phyloP scores from a whole-genome alignment of 2,113 vertebrate genomes.

The Tichodroma muraria region DNA sequence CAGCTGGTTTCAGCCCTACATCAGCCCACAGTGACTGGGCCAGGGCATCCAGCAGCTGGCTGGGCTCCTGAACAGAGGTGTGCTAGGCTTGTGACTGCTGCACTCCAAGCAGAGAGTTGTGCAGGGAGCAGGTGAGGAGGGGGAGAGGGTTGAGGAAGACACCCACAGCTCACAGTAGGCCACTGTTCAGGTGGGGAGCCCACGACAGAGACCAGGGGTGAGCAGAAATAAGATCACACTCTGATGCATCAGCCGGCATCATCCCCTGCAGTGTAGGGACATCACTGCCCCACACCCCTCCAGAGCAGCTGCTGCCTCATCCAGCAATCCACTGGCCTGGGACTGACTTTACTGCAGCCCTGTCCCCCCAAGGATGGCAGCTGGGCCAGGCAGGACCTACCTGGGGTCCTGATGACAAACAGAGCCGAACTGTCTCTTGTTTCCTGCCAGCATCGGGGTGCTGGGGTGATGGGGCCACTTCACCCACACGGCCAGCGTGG shows the following conservation, averaged over 20 bases:
- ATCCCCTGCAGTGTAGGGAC: no score
- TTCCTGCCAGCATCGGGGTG: slow-evolving; percentile 77
- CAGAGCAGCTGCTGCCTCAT: not conserved
- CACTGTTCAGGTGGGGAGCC: not conserved
- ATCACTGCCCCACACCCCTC: not conserved
- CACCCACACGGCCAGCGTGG: slow-evolving; percentile 94
- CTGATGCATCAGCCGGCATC: not conserved
- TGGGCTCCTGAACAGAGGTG: not conserved
- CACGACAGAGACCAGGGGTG: not conserved
- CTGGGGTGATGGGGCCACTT: slow-evolving; percentile 91
- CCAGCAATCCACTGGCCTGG: not conserved
- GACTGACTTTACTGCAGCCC: not conserved
- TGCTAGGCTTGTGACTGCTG: not conserved
- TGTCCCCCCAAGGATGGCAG: not conserved
- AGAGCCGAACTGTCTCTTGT: slow-evolving; percentile 82
- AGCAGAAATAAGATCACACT: not conserved
- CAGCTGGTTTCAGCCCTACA: not conserved
- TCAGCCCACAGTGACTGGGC: not conserved
- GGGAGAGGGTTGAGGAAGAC: not conserved
- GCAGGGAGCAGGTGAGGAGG: not conserved
- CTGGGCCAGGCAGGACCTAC: slow-evolving; percentile 56
- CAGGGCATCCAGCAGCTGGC: not conserved
- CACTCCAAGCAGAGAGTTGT: not conserved
- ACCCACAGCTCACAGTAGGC: not conserved
- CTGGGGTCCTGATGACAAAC: slow-evolving; percentile 98